phyloP scores from a whole-genome alignment of 2,797 vertebrate species.

The Poeciliopsis turneri region DNA sequence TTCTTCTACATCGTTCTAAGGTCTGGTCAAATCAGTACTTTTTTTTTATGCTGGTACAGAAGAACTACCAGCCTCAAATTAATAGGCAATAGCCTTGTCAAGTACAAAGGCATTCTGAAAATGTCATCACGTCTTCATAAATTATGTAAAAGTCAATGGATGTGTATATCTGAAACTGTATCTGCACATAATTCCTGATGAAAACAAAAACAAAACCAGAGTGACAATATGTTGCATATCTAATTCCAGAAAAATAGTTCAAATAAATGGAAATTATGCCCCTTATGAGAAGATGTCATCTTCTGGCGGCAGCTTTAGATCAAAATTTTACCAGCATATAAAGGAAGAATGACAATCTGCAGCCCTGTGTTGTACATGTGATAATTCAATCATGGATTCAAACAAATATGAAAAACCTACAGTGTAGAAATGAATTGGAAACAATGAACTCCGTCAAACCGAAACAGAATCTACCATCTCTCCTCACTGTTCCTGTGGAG shows the following conservation, averaged over 20 bases:
- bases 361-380: background rate
- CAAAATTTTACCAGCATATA: background rate
- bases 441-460: background rate
- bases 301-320: background rate
- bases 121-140: background rate
- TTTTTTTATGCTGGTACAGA: background rate
- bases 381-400: background rate
- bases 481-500: background rate
- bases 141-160: background rate
- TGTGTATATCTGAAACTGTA: background rate
- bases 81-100: background rate
- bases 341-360: background rate
- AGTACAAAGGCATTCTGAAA: background rate
- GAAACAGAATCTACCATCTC: background rate
- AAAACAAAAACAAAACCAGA: background rate
- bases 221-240: background rate
- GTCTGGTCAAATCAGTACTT: background rate
- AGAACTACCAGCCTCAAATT: background rate
- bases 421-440: background rate
- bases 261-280: background rate
- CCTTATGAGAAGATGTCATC: background rate
- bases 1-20: background rate
- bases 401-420: too few species aligned
- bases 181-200: background rate
- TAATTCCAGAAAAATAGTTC: background rate